Conservation (phyloP, 2,888 invertebrate species). For the Teleiodes luculella region DNA sequence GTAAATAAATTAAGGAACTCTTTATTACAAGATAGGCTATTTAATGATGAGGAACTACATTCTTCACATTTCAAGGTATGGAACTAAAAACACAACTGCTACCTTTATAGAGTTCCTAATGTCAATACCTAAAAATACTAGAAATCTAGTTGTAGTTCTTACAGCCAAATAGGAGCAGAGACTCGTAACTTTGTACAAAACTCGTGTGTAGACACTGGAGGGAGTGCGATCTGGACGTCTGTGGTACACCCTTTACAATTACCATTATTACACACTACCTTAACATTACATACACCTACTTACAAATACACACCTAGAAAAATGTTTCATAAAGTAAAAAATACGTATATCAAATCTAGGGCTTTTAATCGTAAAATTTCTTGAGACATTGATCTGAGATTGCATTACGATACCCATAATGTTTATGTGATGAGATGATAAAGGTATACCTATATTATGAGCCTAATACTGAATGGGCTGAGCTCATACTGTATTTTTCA, state of each 20-base stretch:
- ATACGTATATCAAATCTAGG: too few species aligned
- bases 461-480: too few species aligned
- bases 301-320: neutral
- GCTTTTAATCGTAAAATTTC: too few species aligned
- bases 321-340: neutral
- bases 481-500: too few species aligned
- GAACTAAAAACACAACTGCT: neutral
- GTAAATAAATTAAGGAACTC: neutral
- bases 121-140: neutral
- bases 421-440: too few species aligned
- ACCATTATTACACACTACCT: conserved; percentile 6
- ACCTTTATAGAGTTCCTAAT: neutral
- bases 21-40: neutral
- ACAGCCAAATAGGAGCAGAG: conserved; percentile 54
- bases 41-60: neutral
- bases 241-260: conserved; percentile 57
- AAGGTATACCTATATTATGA: too few species aligned
- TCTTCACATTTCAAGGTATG: neutral
- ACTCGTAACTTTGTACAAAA: conserved; percentile 70
- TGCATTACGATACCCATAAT: too few species aligned
- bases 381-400: too few species aligned
- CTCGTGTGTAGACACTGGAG: conserved; percentile 75
- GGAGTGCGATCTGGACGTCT: conserved; percentile 78
- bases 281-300: neutral
- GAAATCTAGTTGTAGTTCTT: conserved; percentile 19